Evolutionary conservation across 2,113 vertebrate species (phyloP), one percentile per base, ranked within the genome.

Genomic region (Phaethornis superciliosus): DNA sequence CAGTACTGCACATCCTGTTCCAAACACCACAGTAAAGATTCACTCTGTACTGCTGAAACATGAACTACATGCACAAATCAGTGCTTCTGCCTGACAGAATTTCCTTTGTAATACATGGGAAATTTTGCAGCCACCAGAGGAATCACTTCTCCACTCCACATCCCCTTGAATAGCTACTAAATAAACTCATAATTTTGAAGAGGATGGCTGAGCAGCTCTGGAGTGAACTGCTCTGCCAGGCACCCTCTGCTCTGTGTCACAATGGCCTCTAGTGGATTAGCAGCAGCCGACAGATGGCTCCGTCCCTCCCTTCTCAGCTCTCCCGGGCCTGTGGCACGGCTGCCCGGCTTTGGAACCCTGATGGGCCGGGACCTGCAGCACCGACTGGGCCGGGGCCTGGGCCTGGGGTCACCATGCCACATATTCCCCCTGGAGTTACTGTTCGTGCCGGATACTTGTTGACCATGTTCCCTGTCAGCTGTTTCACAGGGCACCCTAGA

Each of bases 231-330:
- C 23, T 26, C 11, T 72, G 85, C 82, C 79, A 20, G 46, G 86
- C 88, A 81, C 75, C 54, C 90, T 95, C 93, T 94, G 67, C 72
- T 89, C 95, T 96, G 97, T 98, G 93, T 97, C 96, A 97, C 94
- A 95, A 98, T 98, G 98, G 98, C 98, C 98, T 98, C 98, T 98
- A 98, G 98, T 98, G 98, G 98, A 98, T 95, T 93, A 24, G 92
- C 71, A 87, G 98, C 96, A 94, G 98, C 94, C 97, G 98, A 98
- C 98, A 98, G 98, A 99, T 89, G 96, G 97, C 97, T 98, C 97
- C 97, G 96, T 98, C 97, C 10, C 22, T 49, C 97, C 97, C 97
- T 97, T 79, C 90, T 89, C 90, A 95, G 94, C 96, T 97, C 95
- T 97, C 96, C 98, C 93, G 97, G 98, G 98, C 96, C 98, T 98